Base-by-base conservation (phyloP, 2,888 invertebrate genomes). In the Xylota segnis region DNA sequence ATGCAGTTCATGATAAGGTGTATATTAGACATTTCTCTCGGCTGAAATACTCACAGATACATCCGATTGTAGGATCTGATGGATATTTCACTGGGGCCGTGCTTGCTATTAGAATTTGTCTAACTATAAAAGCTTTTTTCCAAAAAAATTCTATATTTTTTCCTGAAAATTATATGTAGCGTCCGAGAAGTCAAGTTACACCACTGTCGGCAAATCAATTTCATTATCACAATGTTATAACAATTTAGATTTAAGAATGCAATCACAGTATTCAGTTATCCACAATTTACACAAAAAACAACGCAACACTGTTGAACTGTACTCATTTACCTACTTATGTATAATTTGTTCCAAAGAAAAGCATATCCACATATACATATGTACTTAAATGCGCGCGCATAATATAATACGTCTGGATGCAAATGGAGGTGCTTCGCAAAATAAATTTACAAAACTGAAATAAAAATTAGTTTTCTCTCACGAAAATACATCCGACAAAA, bases 321-420 rank as follows among this genome's bases (percentile, higher is more conserved):
- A 47, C 10, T 23, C 23, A 61, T n/a, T 65, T 43, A 40, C 18
- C 1, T 3, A 23, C 23, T 2, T 3, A 23, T 23, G 23, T 23
- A 23, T 23, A 3, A 29, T 66, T 27, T 77, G 63, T 45, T 77
- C 77, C 77, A 77, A 16, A 65, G 10, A 37, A 23, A 16, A 37
- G 5, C 34, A 45, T 27, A 27, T 23, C 37, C 34, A 50, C n/a
- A n/a, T n/a, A n/a, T n/a, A n/a, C n/a, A n/a, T n/a, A n/a, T n/a
- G n/a, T n/a, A n/a, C 34, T 59, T 29, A 82, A 43, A 76, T 82
- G 82, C 82, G 82, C 76, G 76, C 82, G 82, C 82, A 82, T 68
- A 75, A 37, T 32, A 9, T 47, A 56, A 61, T 16, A 32, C 71
- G 29, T 27, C 52, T 45, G 54, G 16, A 71, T 37, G 54, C 61